Evolutionary conservation across 2,888 invertebrate genomes (phyloP), one percentile per base, ranked within the genome.

Genomic region (Endomychus coccineus): DNA sequence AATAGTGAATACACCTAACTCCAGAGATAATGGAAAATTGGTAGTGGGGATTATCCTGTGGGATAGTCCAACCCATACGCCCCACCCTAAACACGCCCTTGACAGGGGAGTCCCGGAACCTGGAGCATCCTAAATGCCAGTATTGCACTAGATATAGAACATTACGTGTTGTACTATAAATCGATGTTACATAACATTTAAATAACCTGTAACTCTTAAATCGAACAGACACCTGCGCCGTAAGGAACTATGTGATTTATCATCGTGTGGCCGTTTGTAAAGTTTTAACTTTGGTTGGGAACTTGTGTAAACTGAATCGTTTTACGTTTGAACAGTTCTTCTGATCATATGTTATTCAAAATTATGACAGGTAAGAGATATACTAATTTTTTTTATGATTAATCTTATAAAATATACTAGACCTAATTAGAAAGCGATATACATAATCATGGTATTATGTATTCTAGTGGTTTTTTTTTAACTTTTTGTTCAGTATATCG

Each of bases 51-150:
- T 66, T 56, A 49, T 56, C 63, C 58, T 62, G 56, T 56, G 67
- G 71, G 75, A 73, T 73, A 70, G 72, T 70, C 71, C 74, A 71
- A 73, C 74, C 68, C 69, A 70, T 69, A 70, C 71, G 72, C 74
- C 73, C 73, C 69, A 71, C 56, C 54, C 46, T 21, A 37, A 51
- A 53, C 59, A 59, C 62, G 59, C 61, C 62, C 58, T 69, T 68
- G 64, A 64, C 61, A 55, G 49, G 49, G 48, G 50, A 51, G 51
- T 68, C 51, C 53, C 44, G 50, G 31, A 50, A 53, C 52, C 55
- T 49, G 54, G 54, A 53, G 52, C 56, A 57, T 58, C 33, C 35
- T 13, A 25, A 19, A 19, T 13, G 19, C 36, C 30, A 36, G 36
- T 36, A 23, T 28, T 36, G 36, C 30, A 36, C 35, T 23, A 28